A percentile compares a stretch with the other conserved stretches of the same genome.
Conservation (phyloP, 2,113 vertebrate genomes). For the Amia ocellicauda region DNA sequence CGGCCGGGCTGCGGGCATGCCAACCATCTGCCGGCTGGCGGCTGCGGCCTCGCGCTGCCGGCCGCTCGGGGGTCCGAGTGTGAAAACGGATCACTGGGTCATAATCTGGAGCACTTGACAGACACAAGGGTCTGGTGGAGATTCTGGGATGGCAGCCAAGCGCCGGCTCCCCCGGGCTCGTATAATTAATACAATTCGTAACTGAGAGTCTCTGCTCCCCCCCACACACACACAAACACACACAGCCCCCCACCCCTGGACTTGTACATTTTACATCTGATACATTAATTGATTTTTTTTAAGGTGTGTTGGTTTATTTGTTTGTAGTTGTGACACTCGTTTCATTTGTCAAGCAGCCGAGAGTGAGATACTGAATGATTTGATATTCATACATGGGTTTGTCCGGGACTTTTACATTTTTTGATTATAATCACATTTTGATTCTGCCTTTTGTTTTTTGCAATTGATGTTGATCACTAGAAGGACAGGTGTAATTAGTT, state of each 20-base stretch:
- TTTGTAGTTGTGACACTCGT: too few relatives aligned
- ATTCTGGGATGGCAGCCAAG: constrained; percentile 20
- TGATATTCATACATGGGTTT: too few relatives aligned
- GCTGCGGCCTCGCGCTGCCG: constrained; percentile 18
- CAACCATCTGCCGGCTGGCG: constrained; percentile 39
- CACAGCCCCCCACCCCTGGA: constrained; percentile 22
- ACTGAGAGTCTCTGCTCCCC: constrained; percentile 20
- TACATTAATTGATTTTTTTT: not conserved
- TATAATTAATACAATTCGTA: not conserved
- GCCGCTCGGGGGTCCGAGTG: constrained; percentile 36
- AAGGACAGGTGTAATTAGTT: too few relatives aligned
- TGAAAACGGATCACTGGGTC: constrained; percentile 39
- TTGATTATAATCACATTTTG: too few relatives aligned
- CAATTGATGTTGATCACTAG: too few relatives aligned
- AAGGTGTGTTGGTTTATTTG: too few relatives aligned
- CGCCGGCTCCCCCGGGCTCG: constrained; percentile 3
- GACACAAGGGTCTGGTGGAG: constrained; percentile 34
- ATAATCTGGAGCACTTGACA: constrained; percentile 43
- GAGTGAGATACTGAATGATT: too few relatives aligned
- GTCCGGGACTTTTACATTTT: too few relatives aligned
- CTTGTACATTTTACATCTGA: not conserved
- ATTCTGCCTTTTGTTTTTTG: too few relatives aligned
- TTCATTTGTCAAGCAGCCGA: too few relatives aligned
- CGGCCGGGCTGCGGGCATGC: constrained; percentile 35
- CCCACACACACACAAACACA: constrained; percentile 20